Evolutionary conservation across 2,113 vertebrate species (phyloP).

Genomic region (Anser brachyrhynchus): DNA sequence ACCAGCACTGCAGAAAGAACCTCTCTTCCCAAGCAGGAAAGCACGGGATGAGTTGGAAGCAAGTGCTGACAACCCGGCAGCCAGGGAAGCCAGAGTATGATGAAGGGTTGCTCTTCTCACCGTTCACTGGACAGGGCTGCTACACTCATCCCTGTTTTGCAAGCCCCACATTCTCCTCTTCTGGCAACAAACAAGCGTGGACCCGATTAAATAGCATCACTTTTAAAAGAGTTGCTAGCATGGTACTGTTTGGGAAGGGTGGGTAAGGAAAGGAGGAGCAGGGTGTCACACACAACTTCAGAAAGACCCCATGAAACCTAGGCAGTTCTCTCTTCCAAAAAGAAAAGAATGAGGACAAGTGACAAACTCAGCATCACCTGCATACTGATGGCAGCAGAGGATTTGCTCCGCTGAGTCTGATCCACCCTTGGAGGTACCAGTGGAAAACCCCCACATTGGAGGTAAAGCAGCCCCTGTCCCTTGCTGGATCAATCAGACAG

Average conservation of each 20-base stretch:
- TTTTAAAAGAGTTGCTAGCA: background rate
- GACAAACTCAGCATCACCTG: background rate
- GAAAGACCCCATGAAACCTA: background rate
- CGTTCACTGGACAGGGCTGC: fast-evolving
- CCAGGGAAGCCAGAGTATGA: background rate
- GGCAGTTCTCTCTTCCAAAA: background rate
- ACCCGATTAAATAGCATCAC: background rate
- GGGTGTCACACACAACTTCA: background rate
- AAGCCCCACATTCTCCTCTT: background rate
- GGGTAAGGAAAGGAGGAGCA: background rate
- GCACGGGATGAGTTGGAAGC: background rate
- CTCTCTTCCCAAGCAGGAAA: background rate
- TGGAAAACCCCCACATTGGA: background rate
- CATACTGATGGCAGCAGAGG: background rate
- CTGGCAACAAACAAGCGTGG: background rate
- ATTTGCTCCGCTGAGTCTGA: background rate
- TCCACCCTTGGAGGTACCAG: background rate
- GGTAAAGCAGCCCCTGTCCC: background rate
- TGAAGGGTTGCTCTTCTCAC: background rate
- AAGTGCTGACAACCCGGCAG: background rate
- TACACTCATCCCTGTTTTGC: background rate
- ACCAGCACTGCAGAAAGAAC: background rate
- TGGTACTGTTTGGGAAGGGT: background rate
- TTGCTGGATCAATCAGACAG: background rate
- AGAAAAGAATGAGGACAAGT: background rate